Base-by-base conservation (phyloP, 2,797 vertebrate species). In the Margarornis squamiger region DNA sequence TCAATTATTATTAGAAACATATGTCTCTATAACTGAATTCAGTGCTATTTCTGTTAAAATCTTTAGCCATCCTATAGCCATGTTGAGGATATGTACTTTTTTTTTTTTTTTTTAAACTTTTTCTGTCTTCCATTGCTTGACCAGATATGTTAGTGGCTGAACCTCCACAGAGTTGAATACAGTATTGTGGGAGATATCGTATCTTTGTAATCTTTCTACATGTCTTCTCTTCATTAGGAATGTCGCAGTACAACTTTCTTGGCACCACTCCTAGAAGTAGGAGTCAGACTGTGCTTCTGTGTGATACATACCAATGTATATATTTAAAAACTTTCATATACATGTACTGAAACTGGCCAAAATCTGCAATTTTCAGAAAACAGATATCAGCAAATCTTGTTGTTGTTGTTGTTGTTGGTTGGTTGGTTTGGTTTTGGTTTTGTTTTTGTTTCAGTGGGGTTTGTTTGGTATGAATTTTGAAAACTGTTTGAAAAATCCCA, bases 181-280 rank as follows among this genome's bases (percentile, higher is more conserved):
- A 70, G 4, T 55, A 30, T 43, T 78, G n/a, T 84, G 32, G 14
- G 14, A 15, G 2, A 39, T 45, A 32, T 10, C 58, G 4, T 21
- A 4, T 27, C 8, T 61, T 41, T 45, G 3, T 49, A 62, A 34
- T 61, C 7, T 78, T 51, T 57, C 7, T 54, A 7, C 5, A 10
- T 4, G 1, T 49, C 14, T 71, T 62, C 30, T 63, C 4, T 29
- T 59, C 9, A 51, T 14, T 15, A 54, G 32, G 76, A 73, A 45
- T n/a, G 9, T 11, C 71, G 12, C 7, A 67, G 8, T 14, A 29
- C 5, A 58, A 34, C 17, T 79, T 83, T 27, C 30, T 9, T 70
- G 43, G 4, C 11, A 46, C 2, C 2, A 0, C 0, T 49, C 20
- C 22, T 79, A 34, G 29, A 81, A 67, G 15, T 3, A 29, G 7